A percentile compares a stretch with the other conserved stretches of the same genome.
Evolutionary conservation across 2,888 invertebrate species (phyloP).

Genomic region (Drosophila yooni): DNA sequence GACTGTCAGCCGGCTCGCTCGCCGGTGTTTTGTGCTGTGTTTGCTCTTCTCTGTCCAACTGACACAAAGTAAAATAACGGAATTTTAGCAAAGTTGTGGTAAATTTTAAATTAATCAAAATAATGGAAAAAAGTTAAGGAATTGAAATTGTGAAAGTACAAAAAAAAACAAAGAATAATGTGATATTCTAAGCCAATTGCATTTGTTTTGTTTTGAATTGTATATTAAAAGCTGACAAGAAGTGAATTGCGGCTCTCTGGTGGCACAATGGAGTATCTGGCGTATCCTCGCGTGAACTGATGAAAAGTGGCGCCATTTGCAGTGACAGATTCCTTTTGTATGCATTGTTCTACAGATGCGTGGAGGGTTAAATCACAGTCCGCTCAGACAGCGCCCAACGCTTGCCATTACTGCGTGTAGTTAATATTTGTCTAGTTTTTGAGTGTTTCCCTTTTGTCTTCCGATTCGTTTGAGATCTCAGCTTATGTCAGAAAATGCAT

Average conservation of each 20-base stretch:
- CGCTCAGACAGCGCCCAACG: not conserved
- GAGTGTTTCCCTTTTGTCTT: conserved; percentile 70
- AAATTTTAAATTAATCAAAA: not conserved
- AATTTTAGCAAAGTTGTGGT: conserved; percentile 2
- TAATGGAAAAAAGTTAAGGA: not conserved
- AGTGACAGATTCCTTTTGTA: conserved; percentile 30
- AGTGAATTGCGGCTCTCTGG: conserved; percentile 17
- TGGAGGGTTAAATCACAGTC: conserved; percentile 23
- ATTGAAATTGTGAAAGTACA: not conserved
- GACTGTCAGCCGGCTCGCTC: conserved; percentile 48
- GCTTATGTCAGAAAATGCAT: conserved; percentile 28
- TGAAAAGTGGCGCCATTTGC: conserved; percentile 38
- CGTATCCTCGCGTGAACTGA: conserved; percentile 32
- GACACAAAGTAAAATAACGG: conserved; percentile 27
- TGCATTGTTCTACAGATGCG: conserved; percentile 31
- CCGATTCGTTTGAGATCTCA: conserved; percentile 49
- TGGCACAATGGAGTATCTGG: conserved; percentile 5
- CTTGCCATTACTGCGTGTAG: conserved; percentile 19
- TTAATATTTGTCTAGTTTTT: conserved; percentile 77
- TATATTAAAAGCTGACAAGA: conserved; percentile 4
- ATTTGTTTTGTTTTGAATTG: conserved; percentile 10
- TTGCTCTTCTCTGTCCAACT: conserved; percentile 4
- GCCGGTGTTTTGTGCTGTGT: conserved; percentile 19
- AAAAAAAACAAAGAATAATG: not conserved
- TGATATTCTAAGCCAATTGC: not conserved